Evolutionary conservation across 1,140 invertebrate genomes (phyloP), one percentile per base, ranked within the genome.

Genomic region (Psix sp.): DNA sequence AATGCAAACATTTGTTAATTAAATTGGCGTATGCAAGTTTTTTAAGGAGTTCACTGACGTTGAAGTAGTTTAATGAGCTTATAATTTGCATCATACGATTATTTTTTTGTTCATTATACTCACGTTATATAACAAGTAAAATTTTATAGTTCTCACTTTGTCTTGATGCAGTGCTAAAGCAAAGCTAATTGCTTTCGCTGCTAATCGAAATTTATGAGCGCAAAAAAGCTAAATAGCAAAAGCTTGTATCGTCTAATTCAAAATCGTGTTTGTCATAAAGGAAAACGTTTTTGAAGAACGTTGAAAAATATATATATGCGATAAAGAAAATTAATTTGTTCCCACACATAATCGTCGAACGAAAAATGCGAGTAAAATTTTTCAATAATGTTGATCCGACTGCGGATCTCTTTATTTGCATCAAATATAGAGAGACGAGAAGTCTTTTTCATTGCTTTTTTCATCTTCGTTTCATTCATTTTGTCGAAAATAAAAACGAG

Each of bases 161-260:
- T 20, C 24, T 9, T 7, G 26, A 17, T 6, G 21, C 39, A 38
- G 33, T 21, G 36, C 35, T 51, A 66, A 66, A 66, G 49, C 48
- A 43, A 31, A 46, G 46, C 65, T 67, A 74, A 76, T 70, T 77
- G 76, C 51, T 62, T 67, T 39, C n/a, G 48, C 52, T 60, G 40
- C 70, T 73, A 76, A 76, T 65, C 60, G 68, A 73, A 76, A 76
- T 73, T 76, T 73, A 73, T 68, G 74, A 63, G 74, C 52, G 38
- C 54, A 60, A 63, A 63, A 42, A 16, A 63, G 45, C 49, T 15
- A 31, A 54, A 65, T 38, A 18, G 51, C 35, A 2, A 33, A 56
- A 66, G 56, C 49, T 56, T 48, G 51, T 56, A n/a, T 24, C 60
- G 15, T 15, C 14, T 31, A 9, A 9, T 29, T n/a, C 26, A 7